Evolutionary conservation across 1,140 invertebrate species (phyloP).

Genomic region (Eumaeus atala): DNA sequence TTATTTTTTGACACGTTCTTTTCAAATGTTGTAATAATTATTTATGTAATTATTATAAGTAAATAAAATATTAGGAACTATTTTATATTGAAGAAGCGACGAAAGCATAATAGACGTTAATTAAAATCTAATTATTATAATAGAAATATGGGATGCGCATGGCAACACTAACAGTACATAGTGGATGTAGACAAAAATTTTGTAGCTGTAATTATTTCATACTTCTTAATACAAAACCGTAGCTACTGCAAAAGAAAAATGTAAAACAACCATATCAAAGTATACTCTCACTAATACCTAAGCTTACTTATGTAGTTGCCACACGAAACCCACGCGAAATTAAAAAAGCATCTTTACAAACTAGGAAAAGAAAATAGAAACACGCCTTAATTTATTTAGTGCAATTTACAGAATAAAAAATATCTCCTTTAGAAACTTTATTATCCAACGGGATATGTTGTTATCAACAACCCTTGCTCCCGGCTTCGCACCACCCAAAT

Average conservation of each 20-base stretch:
- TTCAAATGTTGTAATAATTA: conserved; percentile 16
- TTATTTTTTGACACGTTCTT: conserved; percentile 24
- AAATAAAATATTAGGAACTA: conserved; percentile 48
- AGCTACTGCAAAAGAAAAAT: too few relatives aligned
- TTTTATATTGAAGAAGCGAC: conserved; percentile 41
- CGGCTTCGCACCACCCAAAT: too few relatives aligned
- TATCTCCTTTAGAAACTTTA: conserved; percentile 25
- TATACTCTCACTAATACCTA: neutral
- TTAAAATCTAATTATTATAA: conserved; percentile 34
- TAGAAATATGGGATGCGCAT: conserved; percentile 26
- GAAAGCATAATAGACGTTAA: conserved; percentile 34
- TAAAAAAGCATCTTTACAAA: conserved; percentile 55
- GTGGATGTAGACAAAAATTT: too few relatives aligned
- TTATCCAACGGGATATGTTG: conserved; percentile 30
- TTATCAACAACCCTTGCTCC: neutral
- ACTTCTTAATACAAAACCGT: too few relatives aligned
- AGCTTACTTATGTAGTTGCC: conserved; percentile 7
- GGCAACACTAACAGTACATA: conserved; percentile 15
- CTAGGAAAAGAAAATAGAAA: conserved; percentile 49
- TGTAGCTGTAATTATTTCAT: too few relatives aligned
- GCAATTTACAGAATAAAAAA: conserved; percentile 45
- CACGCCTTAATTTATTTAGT: conserved; percentile 48
- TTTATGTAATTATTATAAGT: conserved; percentile 16
- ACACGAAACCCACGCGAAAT: conserved; percentile 26
- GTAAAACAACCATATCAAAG: too few relatives aligned